Evolutionary conservation across 2,113 vertebrate genomes (phyloP).

Genomic region (Gopherus flavomarginatus): DNA sequence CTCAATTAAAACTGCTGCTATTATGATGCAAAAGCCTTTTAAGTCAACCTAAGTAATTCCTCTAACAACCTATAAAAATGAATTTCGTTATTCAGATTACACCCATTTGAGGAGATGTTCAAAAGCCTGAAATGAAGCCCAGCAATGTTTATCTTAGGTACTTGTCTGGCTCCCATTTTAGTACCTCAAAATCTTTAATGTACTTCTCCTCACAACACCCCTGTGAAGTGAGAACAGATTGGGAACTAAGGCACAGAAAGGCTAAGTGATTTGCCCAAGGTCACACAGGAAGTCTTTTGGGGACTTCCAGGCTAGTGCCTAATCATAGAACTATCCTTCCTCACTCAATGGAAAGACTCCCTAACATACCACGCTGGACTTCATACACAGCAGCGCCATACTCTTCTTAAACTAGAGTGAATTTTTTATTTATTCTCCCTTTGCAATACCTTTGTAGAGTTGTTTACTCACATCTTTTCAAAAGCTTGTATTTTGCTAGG

Average conservation of each 20-base stretch:
- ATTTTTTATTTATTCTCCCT: neutral
- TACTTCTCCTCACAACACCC: neutral
- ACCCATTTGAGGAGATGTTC: neutral
- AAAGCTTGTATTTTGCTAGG: neutral
- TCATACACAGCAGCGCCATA: neutral
- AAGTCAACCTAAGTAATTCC: neutral
- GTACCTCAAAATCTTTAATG: neutral
- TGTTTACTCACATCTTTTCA: neutral
- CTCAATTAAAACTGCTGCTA: neutral
- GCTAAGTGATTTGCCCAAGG: rapidly evolving
- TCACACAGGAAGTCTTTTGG: neutral
- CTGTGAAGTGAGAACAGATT: neutral
- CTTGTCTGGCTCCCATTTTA: neutral
- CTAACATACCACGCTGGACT: neutral
- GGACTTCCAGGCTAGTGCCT: neutral
- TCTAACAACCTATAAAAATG: neutral
- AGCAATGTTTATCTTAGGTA: neutral
- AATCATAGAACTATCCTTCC: neutral
- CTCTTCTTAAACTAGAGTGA: neutral
- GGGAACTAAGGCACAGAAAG: neutral
- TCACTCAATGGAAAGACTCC: neutral
- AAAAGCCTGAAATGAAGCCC: neutral
- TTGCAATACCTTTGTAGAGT: neutral
- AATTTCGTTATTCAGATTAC: neutral
- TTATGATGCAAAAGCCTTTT: neutral